Evolutionary conservation across 2,888 invertebrate genomes (phyloP), one percentile per base, ranked within the genome.

Genomic region (Chloromyia formosa): DNA sequence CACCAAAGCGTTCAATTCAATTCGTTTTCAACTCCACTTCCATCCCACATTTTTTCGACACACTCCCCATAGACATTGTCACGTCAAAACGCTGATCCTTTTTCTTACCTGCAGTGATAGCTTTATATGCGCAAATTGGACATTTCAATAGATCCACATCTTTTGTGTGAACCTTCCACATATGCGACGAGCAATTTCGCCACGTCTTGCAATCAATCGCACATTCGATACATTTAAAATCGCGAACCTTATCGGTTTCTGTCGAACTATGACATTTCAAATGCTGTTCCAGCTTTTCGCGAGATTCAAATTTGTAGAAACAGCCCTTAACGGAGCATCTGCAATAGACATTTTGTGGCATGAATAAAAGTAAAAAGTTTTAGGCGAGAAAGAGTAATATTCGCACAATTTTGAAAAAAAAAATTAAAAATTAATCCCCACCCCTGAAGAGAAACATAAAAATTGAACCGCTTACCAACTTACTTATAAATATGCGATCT

Each of bases 141-240:
- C 90, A 91, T 27, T 87, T 86, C 60, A 89, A 83, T 54, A 90
- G 81, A 77, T 90, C 90, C 71, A 89, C 84, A 81, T 90, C 88
- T 12, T 91, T 84, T 78, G 88, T 85, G 82, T 93, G 93, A 1
- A 85, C 84, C 78, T 89, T 89, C 91, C 92, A 92, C 78, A 93
- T 84, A 82, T 93, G 93, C 77, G 88, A 84, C 7, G 90, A 88
- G 79, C 92, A 90, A 4, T 87, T 85, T 20, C 89, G 86, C 93
- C 93, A 93, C 74, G 88, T 87, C 0, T 85, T 82, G 77, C 89
- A 86, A n/a, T 85, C 83, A 75, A 86, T 81, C 1, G 85, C 84
- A 77, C 90, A 90, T 68, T 87, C 83, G 2, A 81, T 84, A 79
- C 90, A 90, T 77, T 86, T 87, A 77, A 88, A 90, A 62, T 84